Percentiles rank a stretch among this genome's conserved stretches.
These are phyloP conservation scores for Pasiphila rectangulata DNA, from an alignment of 2,888 invertebrate species.

Conservation along the genomic window DNA sequence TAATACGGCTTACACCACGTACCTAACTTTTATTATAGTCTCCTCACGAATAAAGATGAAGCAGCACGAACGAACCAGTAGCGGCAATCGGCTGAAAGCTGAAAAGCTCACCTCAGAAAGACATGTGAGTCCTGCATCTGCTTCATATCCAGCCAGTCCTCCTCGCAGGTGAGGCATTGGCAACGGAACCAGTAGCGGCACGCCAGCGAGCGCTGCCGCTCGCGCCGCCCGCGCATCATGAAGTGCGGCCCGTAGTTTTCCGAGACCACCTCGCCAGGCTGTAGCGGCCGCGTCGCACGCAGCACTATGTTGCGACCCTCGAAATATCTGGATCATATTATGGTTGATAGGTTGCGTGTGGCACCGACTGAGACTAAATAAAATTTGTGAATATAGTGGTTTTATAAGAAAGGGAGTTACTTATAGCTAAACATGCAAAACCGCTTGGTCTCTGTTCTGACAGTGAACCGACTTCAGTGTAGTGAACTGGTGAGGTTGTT, in stretches of 20 bases:
- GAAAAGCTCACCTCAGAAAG: constrained; percentile 55
- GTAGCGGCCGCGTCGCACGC: constrained; percentile 83
- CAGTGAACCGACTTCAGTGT: too few relatives aligned
- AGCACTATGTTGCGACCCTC: constrained; percentile 87
- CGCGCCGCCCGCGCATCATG: constrained; percentile 69
- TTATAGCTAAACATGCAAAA: too few relatives aligned
- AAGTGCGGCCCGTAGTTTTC: constrained; percentile 94
- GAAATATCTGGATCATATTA: constrained; percentile 83
- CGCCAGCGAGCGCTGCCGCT: constrained; percentile 83
- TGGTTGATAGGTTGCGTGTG: too few relatives aligned
- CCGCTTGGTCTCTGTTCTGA: too few relatives aligned
- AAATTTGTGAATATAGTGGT: too few relatives aligned
- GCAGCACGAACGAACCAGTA: too few relatives aligned
- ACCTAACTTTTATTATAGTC: too few relatives aligned
- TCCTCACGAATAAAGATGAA: too few relatives aligned
- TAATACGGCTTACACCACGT: too few relatives aligned
- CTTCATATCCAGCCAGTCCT: constrained; percentile 87
- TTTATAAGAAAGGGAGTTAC: too few relatives aligned
- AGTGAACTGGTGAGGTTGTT: too few relatives aligned
- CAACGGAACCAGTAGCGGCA: constrained; percentile 91
- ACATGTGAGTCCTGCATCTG: constrained; percentile 61
- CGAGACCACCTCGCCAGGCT: constrained; percentile 84
- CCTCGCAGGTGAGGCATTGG: constrained; percentile 85
- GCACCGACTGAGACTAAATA: background rate
- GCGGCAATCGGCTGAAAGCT: too few relatives aligned